Conservation (phyloP, 1,140 invertebrate species). For the Anadara kagoshimensis region DNA sequence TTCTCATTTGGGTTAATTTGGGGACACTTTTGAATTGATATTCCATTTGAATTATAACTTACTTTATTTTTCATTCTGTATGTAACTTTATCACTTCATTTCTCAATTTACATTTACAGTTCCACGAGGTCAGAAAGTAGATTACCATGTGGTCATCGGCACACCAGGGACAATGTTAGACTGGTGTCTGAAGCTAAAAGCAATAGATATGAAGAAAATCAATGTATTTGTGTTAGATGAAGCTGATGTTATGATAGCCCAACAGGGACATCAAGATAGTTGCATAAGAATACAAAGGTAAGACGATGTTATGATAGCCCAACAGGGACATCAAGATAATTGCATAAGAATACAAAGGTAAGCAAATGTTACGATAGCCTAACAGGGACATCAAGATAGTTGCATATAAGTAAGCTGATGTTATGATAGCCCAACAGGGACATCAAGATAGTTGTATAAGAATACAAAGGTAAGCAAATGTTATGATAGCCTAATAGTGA, state of each 20-base stretch:
- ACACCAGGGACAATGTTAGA: slow-evolving; percentile 80
- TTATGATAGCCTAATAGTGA: slow-evolving; percentile 98
- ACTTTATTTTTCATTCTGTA: too few species aligned
- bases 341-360: too few species aligned
- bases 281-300: slow-evolving; percentile 95
- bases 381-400: neutral
- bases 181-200: slow-evolving; percentile 89
- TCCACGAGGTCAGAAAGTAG: slow-evolving; percentile 74
- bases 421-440: neutral
- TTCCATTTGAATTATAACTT: too few species aligned
- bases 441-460: neutral
- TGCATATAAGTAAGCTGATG: neutral
- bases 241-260: slow-evolving; percentile 99
- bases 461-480: slow-evolving; percentile 90
- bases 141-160: slow-evolving; percentile 96
- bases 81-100: too few species aligned
- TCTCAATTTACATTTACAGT: too few species aligned
- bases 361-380: neutral
- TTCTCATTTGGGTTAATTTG: too few species aligned
- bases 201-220: slow-evolving; percentile 92
- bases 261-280: slow-evolving; percentile 98
- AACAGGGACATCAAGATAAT: too few species aligned
- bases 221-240: slow-evolving; percentile 97
- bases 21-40: too few species aligned
- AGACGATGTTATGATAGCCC: slow-evolving; percentile 50